Evolutionary conservation across 1,140 invertebrate genomes (phyloP), one percentile per base, ranked within the genome.

Genomic region (Cylas formicarius): DNA sequence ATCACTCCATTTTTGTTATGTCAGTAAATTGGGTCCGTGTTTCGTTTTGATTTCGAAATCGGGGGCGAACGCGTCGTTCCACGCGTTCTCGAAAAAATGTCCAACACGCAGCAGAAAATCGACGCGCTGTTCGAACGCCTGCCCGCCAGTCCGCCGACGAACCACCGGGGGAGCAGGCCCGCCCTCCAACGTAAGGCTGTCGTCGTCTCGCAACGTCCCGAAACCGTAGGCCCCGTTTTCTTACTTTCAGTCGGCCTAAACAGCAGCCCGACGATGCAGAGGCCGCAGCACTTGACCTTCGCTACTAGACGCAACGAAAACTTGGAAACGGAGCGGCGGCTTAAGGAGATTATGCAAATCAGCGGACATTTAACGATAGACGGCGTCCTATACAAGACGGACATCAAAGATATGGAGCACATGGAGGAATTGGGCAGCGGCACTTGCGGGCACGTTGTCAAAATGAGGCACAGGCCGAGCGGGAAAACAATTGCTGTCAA

Each of bases 381-480:
- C 58, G 84, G 82, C 0, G 66, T 79, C 55, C 78, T 81, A 59
- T 88, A 89, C 70, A 76, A 80, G 20, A 89, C 86, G n/a, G 79
- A 84, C 48, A 85, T 91, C 56, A 79, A 83, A 55, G 90, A 96
- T 60, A 72, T 96, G 57, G 80, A 90, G 57, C 79, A 88, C 56
- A 67, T 94, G 22, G 89, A 90, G 6, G 92, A 96, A 66, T 71
- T 97, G 29, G 95, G 94, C 42, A 90, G 88, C 67, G 95, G 94
- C 3, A 96, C 92, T 5, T 97, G 90, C 68, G 93, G 93, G n/a
- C 90, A 95, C 70, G 94, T 97, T 6, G 86, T 94, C 2, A 93
- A 94, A 71, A 97, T 97, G 94, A 70, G 78, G 48, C 93, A 97
- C 67, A 85, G 81, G 65, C 80, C 81, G 7, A 91, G 87, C 51